Base-by-base conservation (phyloP, 2,113 vertebrate species). In the Axis porcinus region DNA sequence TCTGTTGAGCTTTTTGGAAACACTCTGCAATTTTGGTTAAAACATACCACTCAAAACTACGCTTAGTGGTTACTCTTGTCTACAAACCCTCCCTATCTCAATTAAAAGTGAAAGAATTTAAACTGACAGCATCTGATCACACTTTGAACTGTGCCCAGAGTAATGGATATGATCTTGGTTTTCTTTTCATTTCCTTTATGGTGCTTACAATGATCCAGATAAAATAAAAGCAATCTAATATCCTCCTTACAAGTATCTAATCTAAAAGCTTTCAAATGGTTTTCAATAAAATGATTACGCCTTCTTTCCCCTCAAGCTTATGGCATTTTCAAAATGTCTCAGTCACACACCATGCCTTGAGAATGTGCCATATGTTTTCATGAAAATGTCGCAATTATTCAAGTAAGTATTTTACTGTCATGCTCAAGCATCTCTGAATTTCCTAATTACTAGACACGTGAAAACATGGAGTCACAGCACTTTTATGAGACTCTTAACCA, bases 221-320 rank as follows among this genome's bases (percentile, higher is more conserved):
- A 94, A 95, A 92, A 95, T 79, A 45, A 84, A 93, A 84, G 23
- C 74, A 94, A 85, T 82, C 45, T 79, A 95, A 89, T 70, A 55
- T 60, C 84, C 47, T 96, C 52, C 47, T 86, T 67, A 82, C 88
- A 96, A 92, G 60, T 78, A 58, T 62, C 95, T 94, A 79, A 88
- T 92, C 55, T 74, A 93, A 91, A 89, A 82, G 55, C 74, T 97
- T 90, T 76, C 95, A 95, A 94, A 94, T 58, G 50, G 67, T 64
- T 97, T 98, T 93, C 92, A 36, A 91, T 97, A 93, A 94, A 97
- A 98, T n/a, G 82, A 95, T 90, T 62, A 97, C 50, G 89, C 14
- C 40, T 95, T 87, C 60, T 91, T 86, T 64, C 45, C 87, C 81
- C 40, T 82, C 89, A 54, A 95, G 70, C 28, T 86, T 82, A 85